Evolutionary conservation across 2,888 invertebrate species (phyloP).

Genomic region (Ochropleura leucogaster): DNA sequence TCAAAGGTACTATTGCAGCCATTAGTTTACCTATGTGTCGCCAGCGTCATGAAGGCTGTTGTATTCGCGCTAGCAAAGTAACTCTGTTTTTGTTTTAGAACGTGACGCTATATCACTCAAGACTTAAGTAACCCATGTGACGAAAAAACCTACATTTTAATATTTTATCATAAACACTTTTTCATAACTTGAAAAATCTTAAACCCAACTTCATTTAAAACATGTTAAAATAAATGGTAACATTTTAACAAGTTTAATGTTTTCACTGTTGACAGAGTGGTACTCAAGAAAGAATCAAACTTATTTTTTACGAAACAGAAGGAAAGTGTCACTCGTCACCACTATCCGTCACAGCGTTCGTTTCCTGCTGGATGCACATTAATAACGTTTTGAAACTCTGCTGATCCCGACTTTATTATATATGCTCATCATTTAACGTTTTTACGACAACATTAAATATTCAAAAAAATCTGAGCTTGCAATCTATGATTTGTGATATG

Average conservation of each 20-base stretch:
- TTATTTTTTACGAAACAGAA: conserved; percentile 84
- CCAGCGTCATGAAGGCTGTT: background rate
- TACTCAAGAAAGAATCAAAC: conserved; percentile 66
- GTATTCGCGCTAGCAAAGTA: background rate
- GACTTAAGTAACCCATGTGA: background rate
- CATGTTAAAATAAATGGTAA: conserved; percentile 13
- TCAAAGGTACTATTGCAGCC: too few species aligned
- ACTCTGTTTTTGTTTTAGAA: conserved; percentile 30
- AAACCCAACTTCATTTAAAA: conserved; percentile 13
- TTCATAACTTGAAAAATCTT: background rate
- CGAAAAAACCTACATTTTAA: background rate
- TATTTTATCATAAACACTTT: background rate
- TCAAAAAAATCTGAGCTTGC: conserved; percentile 33
- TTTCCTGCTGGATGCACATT: conserved; percentile 84
- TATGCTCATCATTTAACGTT: conserved; percentile 52
- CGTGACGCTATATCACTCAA: conserved; percentile 17
- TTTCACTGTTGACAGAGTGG: conserved; percentile 52
- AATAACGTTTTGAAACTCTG: conserved; percentile 79
- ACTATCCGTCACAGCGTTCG: conserved; percentile 85
- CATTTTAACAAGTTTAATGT: conserved; percentile 47
- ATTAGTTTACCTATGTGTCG: background rate
- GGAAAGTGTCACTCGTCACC: conserved; percentile 88
- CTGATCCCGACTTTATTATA: conserved; percentile 68
- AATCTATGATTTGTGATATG: conserved; percentile 54
- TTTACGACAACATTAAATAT: conserved; percentile 47